phyloP scores from a whole-genome alignment of 2,797 vertebrate species.

The Catamblyrhynchus diadema region DNA sequence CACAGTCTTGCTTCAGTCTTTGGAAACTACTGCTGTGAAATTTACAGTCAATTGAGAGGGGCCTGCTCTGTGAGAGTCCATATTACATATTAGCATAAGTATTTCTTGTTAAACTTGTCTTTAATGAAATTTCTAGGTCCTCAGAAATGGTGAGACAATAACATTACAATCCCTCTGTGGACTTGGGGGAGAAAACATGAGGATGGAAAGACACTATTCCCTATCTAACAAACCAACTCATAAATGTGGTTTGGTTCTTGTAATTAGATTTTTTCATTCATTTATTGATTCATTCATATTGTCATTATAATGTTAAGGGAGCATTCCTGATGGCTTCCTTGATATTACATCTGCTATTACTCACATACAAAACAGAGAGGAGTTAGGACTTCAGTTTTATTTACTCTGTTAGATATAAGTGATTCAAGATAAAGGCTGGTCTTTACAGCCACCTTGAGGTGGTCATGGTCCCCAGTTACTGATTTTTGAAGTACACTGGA shows the following conservation, averaged over 20 bases:
- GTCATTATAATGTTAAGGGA: not conserved
- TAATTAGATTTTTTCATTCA: not conserved
- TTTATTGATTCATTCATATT: not conserved
- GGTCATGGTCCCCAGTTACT: accelerated
- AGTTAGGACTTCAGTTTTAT: not conserved
- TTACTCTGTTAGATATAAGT: not conserved
- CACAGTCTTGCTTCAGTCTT: not conserved
- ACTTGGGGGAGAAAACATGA: not conserved
- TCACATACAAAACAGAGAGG: not conserved
- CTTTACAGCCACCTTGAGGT: not conserved
- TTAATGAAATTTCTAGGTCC: not conserved
- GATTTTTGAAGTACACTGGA: not conserved
- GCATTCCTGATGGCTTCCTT: not conserved
- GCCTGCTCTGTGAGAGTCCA: not conserved
- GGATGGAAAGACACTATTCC: not conserved
- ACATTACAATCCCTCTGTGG: not conserved
- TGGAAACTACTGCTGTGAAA: not conserved
- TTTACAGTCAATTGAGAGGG: not conserved
- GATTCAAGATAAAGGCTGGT: not conserved
- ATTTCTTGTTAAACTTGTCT: not conserved
- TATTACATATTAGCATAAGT: not conserved
- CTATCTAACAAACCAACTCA: not conserved
- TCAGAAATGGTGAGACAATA: accelerated
- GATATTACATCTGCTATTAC: not conserved
- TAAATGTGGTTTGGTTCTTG: not conserved